These are phyloP conservation scores for Globodera rostochiensis DNA, from an alignment of 1,140 invertebrate genomes.

Conservation along the genomic window DNA sequence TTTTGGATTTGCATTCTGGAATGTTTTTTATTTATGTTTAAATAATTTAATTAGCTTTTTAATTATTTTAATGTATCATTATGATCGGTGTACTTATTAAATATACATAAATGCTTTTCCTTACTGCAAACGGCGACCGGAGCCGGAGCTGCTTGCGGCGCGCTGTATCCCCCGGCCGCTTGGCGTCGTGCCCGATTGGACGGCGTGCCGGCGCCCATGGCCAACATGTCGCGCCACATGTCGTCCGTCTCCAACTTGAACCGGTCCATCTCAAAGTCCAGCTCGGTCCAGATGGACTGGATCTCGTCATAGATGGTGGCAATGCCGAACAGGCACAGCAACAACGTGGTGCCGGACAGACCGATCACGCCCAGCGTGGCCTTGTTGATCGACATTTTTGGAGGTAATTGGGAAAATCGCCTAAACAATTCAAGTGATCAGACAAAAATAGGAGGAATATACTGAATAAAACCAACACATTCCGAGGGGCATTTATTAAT, in stretches of 20 bases:
- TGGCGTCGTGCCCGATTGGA: constrained; percentile 60
- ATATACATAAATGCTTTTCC: too few relatives aligned
- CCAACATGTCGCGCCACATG: constrained; percentile 61
- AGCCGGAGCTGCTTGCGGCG: background rate
- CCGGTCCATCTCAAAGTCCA: constrained; percentile 58
- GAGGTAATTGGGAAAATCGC: background rate
- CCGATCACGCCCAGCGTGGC: constrained; percentile 37
- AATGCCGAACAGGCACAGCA: constrained; percentile 60
- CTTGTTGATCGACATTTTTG: constrained; percentile 13
- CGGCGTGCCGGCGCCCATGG: constrained; percentile 58
- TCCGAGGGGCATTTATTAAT: too few relatives aligned
- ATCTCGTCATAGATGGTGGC: constrained; percentile 59
- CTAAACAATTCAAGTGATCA: too few relatives aligned
- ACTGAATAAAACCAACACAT: too few relatives aligned
- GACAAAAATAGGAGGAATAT: too few relatives aligned
- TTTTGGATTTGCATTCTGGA: constrained; percentile 12
- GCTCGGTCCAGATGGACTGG: constrained; percentile 59
- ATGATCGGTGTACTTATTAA: too few relatives aligned
- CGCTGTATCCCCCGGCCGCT: constrained; percentile 23
- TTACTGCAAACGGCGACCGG: background rate
- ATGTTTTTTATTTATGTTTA: background rate
- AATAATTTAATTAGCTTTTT: background rate
- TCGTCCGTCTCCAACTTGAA: constrained; percentile 59
- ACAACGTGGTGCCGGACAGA: constrained; percentile 50
- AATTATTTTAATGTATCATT: background rate